Evolutionary conservation across 2,113 vertebrate species (phyloP), one percentile per base, ranked within the genome.

Genomic region (Spea multiplicata): DNA sequence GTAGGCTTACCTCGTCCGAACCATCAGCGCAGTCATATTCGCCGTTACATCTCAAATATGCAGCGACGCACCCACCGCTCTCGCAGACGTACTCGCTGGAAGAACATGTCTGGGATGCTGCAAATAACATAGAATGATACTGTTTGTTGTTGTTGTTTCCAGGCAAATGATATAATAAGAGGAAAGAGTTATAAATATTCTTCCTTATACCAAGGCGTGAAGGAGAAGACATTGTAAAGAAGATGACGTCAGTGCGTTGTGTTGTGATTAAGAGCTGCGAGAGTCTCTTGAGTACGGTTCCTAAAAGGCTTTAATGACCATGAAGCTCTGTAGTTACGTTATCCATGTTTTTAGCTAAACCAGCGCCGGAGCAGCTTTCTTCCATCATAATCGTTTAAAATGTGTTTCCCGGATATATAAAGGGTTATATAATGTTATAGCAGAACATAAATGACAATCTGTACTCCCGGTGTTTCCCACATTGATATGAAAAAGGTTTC

Each of bases 11-110:
- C 94, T 99, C 97, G 86, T 99, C 97, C 46, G 97, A 98, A 79
- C 95, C 96, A 53, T 99, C 97, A 71, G 93, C 87, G 83, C 97
- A 99, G 90, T 99, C 95, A 82, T 94, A 87, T 48, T 96, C 94
- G 83, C 95, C 97, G 50, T 99, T 95, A 81, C 97, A 99, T 66
- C 93, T 93, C 83, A 96, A 84, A 82, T 93, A 94, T 2, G 97
- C 96, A 0, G 94, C 91, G 82, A 99, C 90, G 67, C 97, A 99
- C 46, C 96, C 96, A 75, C 96, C 94, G 4, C 88, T 94, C 69
- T 93, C 87, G 81, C 97, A 99, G 79, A 96, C 91, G 9, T 98
- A 99, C 89, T 99, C 96, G 72, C 91, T 97, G 81, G 95, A 86
- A 12, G 96, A 97, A 86, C 97, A 99, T 14, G 95, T 94, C 62